Evolutionary conservation across 2,888 invertebrate species (phyloP), one percentile per base, ranked within the genome.

Genomic region (Byasa hedistus): DNA sequence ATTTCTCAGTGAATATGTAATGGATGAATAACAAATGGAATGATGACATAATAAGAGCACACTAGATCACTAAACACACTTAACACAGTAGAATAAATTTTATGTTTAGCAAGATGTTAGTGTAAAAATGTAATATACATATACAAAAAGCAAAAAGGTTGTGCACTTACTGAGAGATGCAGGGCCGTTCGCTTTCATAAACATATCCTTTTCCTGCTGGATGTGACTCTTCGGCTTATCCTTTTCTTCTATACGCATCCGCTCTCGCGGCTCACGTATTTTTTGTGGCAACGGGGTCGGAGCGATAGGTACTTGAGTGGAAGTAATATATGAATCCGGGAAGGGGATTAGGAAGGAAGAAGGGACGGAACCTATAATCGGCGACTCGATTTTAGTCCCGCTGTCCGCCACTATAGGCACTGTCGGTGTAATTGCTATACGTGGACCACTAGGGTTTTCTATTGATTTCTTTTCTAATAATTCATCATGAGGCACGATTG

Each of bases 401-500:
- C 70, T 60, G 55, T 61, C 64, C 65, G 73, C 61, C 48, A 74
- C 70, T 59, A 72, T 69, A 62, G 71, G 70, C 68, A 71, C 69
- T 23, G 73, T 58, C 59, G 77, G 69, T 71, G 72, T 71, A 62
- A 71, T 61, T 71, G 72, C 57, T 56, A 68, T 64, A 59, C 10
- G 72, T 23, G 67, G 70, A 70, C 73, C 71, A 66, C 71, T 68
- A 60, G 73, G 70, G 59, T 69, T 57, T 61, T 66, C 64, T 67
- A 76, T 69, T 51, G 77, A 70, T 69, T 32, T 32, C 10, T 79
- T 84, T 68, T 83, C 84, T 72, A 78, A 69, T 21, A 55, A 36
- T 69, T 81, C 81, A 62, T 75, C 74, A 76, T 83, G 83, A 83
- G 84, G 85, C 85, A 87, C 87, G 72, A 75, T 72, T 74, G 81